Evolutionary conservation across 2,797 vertebrate species (phyloP), one percentile per base, ranked within the genome.

Genomic region (Myotis pilosus): DNA sequence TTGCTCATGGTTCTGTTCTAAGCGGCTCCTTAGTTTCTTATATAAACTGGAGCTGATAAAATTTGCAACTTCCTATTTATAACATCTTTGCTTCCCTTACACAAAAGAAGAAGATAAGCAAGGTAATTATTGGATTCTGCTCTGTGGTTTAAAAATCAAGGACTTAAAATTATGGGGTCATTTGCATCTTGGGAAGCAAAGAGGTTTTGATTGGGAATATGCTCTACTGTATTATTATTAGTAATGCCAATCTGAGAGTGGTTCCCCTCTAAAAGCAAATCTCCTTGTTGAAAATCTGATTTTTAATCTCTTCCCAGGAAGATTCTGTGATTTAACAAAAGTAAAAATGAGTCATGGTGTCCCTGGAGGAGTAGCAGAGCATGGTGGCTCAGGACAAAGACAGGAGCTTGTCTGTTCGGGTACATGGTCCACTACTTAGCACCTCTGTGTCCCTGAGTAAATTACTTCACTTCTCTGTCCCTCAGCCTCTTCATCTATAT

Each of bases 51-150:
- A 91, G 62, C 88, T 91, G 76, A 92, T 83, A 88, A 81, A 89
- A 95, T 69, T 76, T 83, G 64, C 30, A 92, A 84, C 94, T 94
- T 95, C 78, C 82, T 89, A 60, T 87, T 95, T 95, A 92, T 83
- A 89, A 38, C 41, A 57, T 88, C 76, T 95, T 96, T 57, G 19
- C 36, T 51, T 92, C 91, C 91, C 79, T 93, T 75, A 91, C 69
- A 91, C 72, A 94, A 90, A 96, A 66, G 36, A 78, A 68, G 20
- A 94, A 91, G 84, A 85, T 80, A 95, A 96, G 44, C 20, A 92
- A 93, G 74, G 47, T 75, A 90, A 96, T 93, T 96, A 96, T 30
- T 93, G 66, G 38, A 87, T 86, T 53, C 47, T 94, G 53, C 38
- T 78, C 64, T 93, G 51, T 11, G 28, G 22, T 92, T 96, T 78